A percentile compares a stretch with the other conserved stretches of the same genome.
phyloP scores from a whole-genome alignment of 2,113 vertebrate genomes.

The Numida meleagris region DNA sequence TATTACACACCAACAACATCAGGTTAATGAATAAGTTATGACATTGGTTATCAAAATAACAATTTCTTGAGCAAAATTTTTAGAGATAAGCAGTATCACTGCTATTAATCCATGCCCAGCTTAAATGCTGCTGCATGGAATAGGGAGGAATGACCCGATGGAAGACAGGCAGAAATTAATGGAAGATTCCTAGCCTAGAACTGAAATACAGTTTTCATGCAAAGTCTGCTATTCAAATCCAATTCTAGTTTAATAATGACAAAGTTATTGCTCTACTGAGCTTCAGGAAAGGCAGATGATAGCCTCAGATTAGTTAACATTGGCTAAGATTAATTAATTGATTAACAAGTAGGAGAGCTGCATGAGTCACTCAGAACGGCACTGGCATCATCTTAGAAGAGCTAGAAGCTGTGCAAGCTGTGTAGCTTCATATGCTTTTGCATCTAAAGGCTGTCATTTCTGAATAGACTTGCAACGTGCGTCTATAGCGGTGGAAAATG shows the following conservation, averaged over 20 bases:
- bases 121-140: not conserved
- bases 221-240: not conserved
- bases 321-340: not conserved
- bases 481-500: not conserved
- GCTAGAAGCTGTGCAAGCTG: not conserved
- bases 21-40: not conserved
- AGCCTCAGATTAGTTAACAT: not conserved
- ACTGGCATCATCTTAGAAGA: not conserved
- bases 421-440: not conserved
- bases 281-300: not conserved
- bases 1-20: not conserved
- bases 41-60: not conserved
- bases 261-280: not conserved
- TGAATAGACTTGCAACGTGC: not conserved
- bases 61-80: not conserved
- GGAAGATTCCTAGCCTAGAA: not conserved
- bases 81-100: not conserved
- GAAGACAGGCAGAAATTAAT: not conserved
- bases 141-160: not conserved
- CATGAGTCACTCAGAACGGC: not conserved
- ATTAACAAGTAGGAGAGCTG: not conserved
- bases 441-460: not conserved
- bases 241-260: not conserved
- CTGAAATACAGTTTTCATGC: not conserved
- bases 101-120: not conserved